Percentiles rank a stretch among this genome's conserved stretches.
These are phyloP conservation scores for Papilio demoleus DNA, from an alignment of 2,888 invertebrate species.

Conservation along the genomic window DNA sequence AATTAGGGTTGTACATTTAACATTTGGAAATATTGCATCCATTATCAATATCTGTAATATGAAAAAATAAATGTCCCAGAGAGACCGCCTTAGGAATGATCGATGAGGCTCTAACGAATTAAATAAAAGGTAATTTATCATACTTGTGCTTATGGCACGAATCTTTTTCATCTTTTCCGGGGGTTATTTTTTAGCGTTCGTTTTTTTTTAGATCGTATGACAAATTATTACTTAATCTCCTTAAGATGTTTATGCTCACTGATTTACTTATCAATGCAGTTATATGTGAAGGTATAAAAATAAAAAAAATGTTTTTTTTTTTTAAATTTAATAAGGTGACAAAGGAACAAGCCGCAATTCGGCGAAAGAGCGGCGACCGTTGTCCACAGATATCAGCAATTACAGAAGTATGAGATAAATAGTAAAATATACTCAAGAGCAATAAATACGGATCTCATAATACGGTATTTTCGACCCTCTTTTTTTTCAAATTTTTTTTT, in stretches of 20 bases:
- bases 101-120: slow-evolving; percentile 36
- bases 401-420: too few relatives aligned
- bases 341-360: too few relatives aligned
- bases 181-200: slow-evolving; percentile 21
- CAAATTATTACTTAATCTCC: slow-evolving; percentile 29
- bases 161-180: slow-evolving; percentile 32
- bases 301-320: too few relatives aligned
- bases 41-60: not conserved
- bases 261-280: not conserved
- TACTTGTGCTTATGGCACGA: slow-evolving; percentile 33
- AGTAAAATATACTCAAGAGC: too few relatives aligned
- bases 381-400: too few relatives aligned
- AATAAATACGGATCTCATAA: too few relatives aligned
- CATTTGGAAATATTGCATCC: not conserved
- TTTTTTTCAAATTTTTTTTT: too few relatives aligned
- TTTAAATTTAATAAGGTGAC: too few relatives aligned
- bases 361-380: too few relatives aligned
- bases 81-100: slow-evolving; percentile 30
- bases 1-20: not conserved
- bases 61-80: slow-evolving; percentile 15
- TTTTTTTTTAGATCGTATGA: slow-evolving; percentile 32
- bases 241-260: not conserved
- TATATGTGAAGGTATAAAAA: too few relatives aligned
- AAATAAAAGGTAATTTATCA: slow-evolving; percentile 39
- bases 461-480: too few relatives aligned